Evolutionary conservation across 1,140 invertebrate genomes (phyloP).

Genomic region (Phthorimaea operculella): DNA sequence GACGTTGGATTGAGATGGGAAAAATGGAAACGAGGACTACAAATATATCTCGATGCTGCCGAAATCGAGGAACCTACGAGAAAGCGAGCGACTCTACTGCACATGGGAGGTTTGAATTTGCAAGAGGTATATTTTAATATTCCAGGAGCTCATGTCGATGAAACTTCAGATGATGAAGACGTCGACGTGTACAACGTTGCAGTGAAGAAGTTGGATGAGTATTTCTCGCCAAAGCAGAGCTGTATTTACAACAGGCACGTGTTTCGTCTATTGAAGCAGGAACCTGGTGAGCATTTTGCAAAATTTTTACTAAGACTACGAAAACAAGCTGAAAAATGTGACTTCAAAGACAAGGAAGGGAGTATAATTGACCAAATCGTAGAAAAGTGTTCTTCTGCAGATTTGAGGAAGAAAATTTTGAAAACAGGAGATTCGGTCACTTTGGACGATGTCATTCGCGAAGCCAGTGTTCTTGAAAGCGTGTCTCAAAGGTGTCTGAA

Average conservation of each 20-base stretch:
- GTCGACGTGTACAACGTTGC: slow-evolving; percentile 1
- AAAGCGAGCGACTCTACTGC: slow-evolving; percentile 26
- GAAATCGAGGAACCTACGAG: slow-evolving; percentile 12
- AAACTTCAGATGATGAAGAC: slow-evolving; percentile 3
- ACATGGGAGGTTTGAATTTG: slow-evolving; percentile 21
- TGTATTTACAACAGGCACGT: slow-evolving; percentile 3
- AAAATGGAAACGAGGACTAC: slow-evolving; percentile 25
- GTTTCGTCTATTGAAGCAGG: slow-evolving; percentile 5
- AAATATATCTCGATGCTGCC: slow-evolving; percentile 21
- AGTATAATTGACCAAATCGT: slow-evolving; percentile 2
- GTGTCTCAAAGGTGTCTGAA: background rate
- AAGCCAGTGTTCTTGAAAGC: background rate
- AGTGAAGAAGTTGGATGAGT: slow-evolving; percentile 9
- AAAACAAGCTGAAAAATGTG: slow-evolving; percentile 5
- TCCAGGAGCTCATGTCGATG: slow-evolving; percentile 18
- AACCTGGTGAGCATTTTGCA: slow-evolving; percentile 3
- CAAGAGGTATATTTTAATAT: slow-evolving; percentile 30
- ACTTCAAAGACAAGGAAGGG: background rate
- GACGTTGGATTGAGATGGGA: background rate
- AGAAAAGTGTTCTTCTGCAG: background rate
- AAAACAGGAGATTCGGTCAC: background rate
- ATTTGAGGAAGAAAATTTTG: slow-evolving; percentile 1
- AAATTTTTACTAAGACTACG: slow-evolving; percentile 3
- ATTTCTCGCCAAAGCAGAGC: slow-evolving; percentile 8
- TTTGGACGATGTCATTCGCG: background rate